Base-by-base conservation (phyloP, 2,888 invertebrate species). In the Norana najaformis region DNA sequence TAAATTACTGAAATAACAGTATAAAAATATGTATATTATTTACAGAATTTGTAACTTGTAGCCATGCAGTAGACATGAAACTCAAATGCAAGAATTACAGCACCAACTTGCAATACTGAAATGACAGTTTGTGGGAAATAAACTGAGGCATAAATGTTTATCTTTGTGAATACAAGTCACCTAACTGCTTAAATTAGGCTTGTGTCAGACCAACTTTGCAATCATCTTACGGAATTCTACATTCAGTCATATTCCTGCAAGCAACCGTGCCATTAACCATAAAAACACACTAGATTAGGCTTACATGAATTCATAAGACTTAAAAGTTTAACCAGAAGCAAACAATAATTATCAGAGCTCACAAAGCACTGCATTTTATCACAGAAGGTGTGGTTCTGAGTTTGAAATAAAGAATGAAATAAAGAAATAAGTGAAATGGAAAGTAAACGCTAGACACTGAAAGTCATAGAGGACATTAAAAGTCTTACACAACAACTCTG, bases 401-500 rank as follows among this genome's bases (percentile, higher is more conserved):
- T 69, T 69, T 69, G 30, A 30, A 69, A 69, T 69, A 30, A 69
- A 53, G 23, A 41, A 16, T 16, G 23, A 53, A 69, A n/a, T n/a
- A n/a, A n/a, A n/a, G n/a, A n/a, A n/a, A n/a, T n/a, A 30, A 69
- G 69, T 13, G 6, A 69, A 69, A 69, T 69, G 16, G 69, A 69
- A 69, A 23, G 23, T 53, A 23, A 47, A 47, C n/a, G n/a, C n/a
- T n/a, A 47, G 14, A 23, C 53, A 23, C 30, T 23, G n/a, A 53
- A 53, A 53, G 13, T 69, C n/a, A 69, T 8, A 69, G 30, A n/a
- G 69, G 69, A 69, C n/a, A 69, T n/a, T 16, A 69, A 8, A 69
- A 69, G 69, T n/a, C 69, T 69, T 69, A 69, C 69, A 69, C 69
- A 69, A 69, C 69, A 69, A 69, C 69, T 69, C n/a, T n/a, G n/a